Conservation (phyloP, 2,797 vertebrate species). For the Spinus pinus region DNA sequence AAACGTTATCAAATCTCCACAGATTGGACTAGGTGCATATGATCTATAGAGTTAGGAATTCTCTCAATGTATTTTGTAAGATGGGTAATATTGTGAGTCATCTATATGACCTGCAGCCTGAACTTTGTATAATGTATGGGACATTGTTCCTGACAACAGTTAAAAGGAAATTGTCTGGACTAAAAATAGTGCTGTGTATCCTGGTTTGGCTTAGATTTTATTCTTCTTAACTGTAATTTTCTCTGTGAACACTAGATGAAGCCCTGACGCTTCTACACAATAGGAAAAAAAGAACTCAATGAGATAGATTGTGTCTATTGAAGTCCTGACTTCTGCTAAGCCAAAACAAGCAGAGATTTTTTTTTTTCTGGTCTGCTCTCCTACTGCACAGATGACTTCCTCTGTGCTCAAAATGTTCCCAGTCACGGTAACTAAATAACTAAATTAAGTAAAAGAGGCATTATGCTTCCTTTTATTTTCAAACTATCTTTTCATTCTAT, state of each 20-base stretch:
- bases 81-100: not conserved
- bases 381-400: not conserved
- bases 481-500: not conserved
- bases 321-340: not conserved
- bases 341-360: not conserved
- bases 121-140: not conserved
- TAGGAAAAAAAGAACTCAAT: not conserved
- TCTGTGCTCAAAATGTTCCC: not conserved
- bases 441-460: not conserved
- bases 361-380: not conserved
- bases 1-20: not conserved
- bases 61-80: not conserved
- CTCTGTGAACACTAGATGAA: constrained; percentile 36
- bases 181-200: not conserved
- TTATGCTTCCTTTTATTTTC: not conserved
- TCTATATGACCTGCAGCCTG: not conserved
- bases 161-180: not conserved
- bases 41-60: not conserved
- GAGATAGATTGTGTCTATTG: not conserved
- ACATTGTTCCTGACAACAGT: not conserved
- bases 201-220: not conserved
- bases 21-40: not conserved
- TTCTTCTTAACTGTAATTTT: constrained; percentile 21
- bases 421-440: not conserved
- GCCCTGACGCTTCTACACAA: not conserved